These are phyloP conservation scores for Abscondita cerata DNA, from an alignment of 2,888 invertebrate genomes.

Conservation along the genomic window DNA sequence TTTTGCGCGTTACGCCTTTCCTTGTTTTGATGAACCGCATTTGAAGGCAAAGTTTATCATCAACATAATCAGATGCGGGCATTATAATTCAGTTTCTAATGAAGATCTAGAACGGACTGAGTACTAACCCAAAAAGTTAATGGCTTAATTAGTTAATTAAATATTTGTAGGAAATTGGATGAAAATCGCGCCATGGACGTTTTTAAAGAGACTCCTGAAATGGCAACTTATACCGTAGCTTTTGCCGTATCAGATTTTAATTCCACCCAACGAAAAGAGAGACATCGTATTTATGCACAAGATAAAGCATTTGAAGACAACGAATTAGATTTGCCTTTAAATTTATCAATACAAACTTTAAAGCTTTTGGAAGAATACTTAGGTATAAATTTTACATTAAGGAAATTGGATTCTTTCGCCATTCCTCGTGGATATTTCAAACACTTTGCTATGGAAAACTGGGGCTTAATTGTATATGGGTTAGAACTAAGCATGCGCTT, in stretches of 20 bases:
- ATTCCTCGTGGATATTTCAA: conserved; percentile 76
- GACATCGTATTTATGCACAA: conserved; percentile 48
- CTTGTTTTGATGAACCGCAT: conserved; percentile 73
- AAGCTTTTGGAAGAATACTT: conserved; percentile 65
- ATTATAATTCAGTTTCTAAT: conserved; percentile 27
- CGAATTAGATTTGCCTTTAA: conserved; percentile 56
- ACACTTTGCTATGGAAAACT: conserved; percentile 92
- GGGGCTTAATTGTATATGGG: conserved; percentile 87
- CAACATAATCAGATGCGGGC: conserved; percentile 49
- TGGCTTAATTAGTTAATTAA: not conserved
- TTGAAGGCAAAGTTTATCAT: conserved; percentile 54
- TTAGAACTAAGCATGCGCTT: conserved; percentile 16
- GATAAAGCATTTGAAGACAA: conserved; percentile 43
- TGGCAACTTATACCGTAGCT: conserved; percentile 80
- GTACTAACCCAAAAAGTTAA: conserved; percentile 2
- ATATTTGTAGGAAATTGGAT: conserved; percentile 16
- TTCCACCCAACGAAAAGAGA: conserved; percentile 45
- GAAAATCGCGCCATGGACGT: conserved; percentile 16
- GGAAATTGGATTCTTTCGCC: conserved; percentile 79
- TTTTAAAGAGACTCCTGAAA: conserved; percentile 49
- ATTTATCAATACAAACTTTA: conserved; percentile 58
- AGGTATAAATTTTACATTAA: conserved; percentile 58
- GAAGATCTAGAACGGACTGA: conserved; percentile 11
- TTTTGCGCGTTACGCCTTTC: conserved; percentile 72
- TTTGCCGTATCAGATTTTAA: conserved; percentile 71